A percentile compares a stretch with the other conserved stretches of the same genome.
Conservation (phyloP, 2,113 vertebrate species). For the Chionodraco myersi region DNA sequence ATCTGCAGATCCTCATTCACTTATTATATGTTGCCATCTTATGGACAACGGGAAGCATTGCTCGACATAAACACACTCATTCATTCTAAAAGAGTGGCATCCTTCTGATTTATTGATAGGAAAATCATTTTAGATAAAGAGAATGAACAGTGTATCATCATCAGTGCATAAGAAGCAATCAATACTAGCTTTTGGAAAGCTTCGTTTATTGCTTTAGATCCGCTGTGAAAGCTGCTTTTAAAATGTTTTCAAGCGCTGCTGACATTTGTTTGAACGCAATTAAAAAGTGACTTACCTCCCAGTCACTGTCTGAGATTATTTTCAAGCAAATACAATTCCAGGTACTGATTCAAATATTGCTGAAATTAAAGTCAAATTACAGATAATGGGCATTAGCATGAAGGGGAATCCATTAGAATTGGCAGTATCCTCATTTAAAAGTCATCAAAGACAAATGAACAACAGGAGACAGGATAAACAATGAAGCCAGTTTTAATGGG, state of each 20-base stretch:
- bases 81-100: neutral
- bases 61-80: constrained; percentile 3
- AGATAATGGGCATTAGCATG: neutral
- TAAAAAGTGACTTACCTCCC: neutral
- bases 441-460: constrained; percentile 29
- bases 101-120: constrained; percentile 10
- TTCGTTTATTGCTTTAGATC: constrained; percentile 27
- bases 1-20: neutral
- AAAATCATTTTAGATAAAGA: constrained; percentile 6
- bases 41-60: constrained; percentile 46
- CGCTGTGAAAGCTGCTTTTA: constrained; percentile 15
- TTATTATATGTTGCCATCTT: constrained; percentile 54
- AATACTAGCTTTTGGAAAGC: constrained; percentile 25
- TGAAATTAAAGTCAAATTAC: neutral
- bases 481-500: constrained; percentile 81
- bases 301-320: neutral
- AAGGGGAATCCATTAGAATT: too few relatives aligned
- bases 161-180: neutral
- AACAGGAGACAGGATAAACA: constrained; percentile 62
- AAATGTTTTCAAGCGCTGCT: neutral
- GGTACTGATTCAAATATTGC: neutral
- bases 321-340: neutral
- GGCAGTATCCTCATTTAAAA: neutral
- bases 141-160: constrained; percentile 25
- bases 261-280: neutral